Conservation (phyloP, 2,888 invertebrate species). For the Agrotis ipsilon region DNA sequence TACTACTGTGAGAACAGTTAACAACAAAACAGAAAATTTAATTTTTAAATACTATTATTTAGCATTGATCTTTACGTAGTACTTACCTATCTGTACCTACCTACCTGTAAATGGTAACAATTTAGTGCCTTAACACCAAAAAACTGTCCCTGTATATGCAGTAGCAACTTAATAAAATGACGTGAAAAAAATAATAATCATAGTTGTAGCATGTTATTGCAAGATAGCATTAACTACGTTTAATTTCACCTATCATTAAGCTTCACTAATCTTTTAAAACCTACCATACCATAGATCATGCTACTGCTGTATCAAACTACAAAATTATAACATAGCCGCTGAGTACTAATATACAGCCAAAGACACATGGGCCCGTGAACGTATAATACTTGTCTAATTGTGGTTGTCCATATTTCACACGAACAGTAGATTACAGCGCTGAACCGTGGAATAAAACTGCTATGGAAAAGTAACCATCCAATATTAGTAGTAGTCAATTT, state of each 20-base stretch:
- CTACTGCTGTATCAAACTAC: constrained; percentile 74
- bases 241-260: constrained; percentile 36
- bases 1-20: not conserved
- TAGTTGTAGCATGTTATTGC: not conserved
- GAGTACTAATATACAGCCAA: constrained; percentile 70
- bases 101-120: no score
- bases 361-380: constrained; percentile 66
- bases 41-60: no score
- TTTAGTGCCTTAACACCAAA: no score
- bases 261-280: constrained; percentile 44
- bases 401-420: constrained; percentile 87
- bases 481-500: no score
- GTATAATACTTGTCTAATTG: constrained; percentile 76
- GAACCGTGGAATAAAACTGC: no score
- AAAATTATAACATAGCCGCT: constrained; percentile 82
- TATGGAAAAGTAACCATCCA: no score
- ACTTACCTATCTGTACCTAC: no score
- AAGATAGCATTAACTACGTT: no score
- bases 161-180: not conserved
- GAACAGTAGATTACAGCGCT: constrained; percentile 15
- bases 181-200: no score
- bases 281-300: constrained; percentile 53
- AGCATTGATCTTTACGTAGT: no score
- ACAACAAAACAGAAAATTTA: no score
- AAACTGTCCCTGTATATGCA: not conserved